Conservation (phyloP, 2,888 invertebrate species). For the Synergus gifuensis region DNA sequence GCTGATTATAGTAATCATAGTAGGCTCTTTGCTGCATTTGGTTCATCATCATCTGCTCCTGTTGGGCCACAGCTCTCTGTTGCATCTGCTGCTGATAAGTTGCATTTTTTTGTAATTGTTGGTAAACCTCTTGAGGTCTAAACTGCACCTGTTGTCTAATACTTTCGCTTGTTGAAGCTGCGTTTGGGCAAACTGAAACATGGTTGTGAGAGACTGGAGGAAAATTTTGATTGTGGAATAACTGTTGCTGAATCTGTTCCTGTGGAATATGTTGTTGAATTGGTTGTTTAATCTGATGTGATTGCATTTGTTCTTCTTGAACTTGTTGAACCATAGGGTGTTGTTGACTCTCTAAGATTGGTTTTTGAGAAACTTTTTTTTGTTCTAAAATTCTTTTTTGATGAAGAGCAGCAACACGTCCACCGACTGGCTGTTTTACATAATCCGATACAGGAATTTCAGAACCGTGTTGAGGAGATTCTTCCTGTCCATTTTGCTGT, state of each 20-base stretch:
- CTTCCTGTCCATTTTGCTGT: neutral
- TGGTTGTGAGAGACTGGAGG: neutral
- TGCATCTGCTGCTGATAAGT: slow-evolving; percentile 2
- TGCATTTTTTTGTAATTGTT: neutral
- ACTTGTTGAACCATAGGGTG: neutral
- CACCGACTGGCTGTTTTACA: slow-evolving; percentile 59
- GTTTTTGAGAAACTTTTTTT: neutral
- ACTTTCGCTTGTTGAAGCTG: neutral
- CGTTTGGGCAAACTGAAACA: neutral
- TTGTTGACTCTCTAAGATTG: neutral
- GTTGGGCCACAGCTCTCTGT: neutral
- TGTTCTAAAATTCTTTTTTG: slow-evolving; percentile 16
- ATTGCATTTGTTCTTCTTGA: too few relatives aligned
- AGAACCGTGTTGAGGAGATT: neutral
- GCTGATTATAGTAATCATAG: neutral
- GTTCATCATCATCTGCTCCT: neutral
- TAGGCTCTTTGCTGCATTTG: neutral
- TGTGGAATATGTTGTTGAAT: neutral
- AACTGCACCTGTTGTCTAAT: neutral
- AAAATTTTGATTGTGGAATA: neutral
- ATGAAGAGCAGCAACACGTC: slow-evolving; percentile 49
- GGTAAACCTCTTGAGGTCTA: neutral
- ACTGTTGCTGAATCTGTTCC: neutral
- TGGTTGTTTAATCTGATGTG: neutral
- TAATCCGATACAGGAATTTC: slow-evolving; percentile 23